Base-by-base conservation (phyloP, 2,888 invertebrate species). In the Parnassius glacialis region DNA sequence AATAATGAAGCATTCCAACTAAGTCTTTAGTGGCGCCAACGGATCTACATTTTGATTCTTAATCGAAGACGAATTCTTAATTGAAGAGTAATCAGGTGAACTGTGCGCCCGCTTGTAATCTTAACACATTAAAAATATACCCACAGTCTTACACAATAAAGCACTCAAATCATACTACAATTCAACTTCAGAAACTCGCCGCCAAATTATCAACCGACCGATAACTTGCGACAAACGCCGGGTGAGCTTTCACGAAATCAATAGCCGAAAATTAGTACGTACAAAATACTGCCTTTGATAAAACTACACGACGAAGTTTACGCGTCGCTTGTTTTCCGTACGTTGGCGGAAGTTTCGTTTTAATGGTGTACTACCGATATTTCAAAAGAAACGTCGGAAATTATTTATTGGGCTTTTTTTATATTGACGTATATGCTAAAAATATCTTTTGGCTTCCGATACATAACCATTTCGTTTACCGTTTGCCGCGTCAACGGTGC, bases 271-370 rank as follows among this genome's bases (percentile, higher is more conserved):
- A 48, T 48, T 10, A 51, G 11, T 25, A 51, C 13, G 20, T 10
- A 51, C 51, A 20, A 51, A 48, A 48, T 52, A 57, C 25, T 43
- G 1, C 45, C 9, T 20, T 48, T 57, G 42, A 9, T 47, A 42
- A 44, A n/a, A 57, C 52, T 52, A 53, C 48, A 62, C 54, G 50
- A 54, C 16, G 48, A 50, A 57, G 25, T 20, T 45, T 13, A 55
- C 56, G 25, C 51, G 61, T 13, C 51, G 44, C 43, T 13, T 7
- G 47, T 7, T 62, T 54, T 53, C 62, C 43, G 44, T 44, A 20
- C 44, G 34, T 44, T 34, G 48, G 44, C 43, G 54, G 57, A 62
- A 50, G 54, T 57, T 34, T 34, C 34, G 34, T 45, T n/a, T 3
- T 55, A 25, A 12, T 34, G 12, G 25, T 25, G 20, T 9, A 12